Evolutionary conservation across 2,888 invertebrate species (phyloP).

Genomic region (Spodoptera exigua): DNA sequence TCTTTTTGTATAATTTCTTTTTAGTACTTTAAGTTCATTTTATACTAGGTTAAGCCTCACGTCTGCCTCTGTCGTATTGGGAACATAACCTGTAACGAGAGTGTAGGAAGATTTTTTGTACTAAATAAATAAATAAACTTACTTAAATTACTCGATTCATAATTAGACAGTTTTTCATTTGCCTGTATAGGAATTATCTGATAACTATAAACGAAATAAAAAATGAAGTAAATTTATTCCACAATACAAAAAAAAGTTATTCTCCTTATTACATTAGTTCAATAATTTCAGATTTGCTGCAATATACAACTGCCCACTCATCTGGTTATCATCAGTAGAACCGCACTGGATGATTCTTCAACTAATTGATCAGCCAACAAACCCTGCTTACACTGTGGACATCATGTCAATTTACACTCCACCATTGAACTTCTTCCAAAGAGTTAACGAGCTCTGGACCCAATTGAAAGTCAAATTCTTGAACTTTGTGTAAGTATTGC

Average conservation of each 20-base stretch:
- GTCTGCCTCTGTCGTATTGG: too few relatives aligned
- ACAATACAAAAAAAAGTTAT: neutral
- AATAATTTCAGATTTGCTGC: conserved; percentile 64
- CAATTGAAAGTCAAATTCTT: conserved; percentile 33
- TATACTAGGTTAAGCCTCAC: too few relatives aligned
- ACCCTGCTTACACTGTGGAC: conserved; percentile 70
- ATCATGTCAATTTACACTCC: conserved; percentile 51
- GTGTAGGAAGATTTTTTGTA: too few relatives aligned
- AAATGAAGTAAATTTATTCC: neutral
- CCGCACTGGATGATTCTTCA: conserved; percentile 67
- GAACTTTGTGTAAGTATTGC: conserved; percentile 52
- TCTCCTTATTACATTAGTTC: neutral
- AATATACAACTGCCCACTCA: conserved; percentile 67
- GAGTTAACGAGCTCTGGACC: conserved; percentile 63
- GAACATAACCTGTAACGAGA: too few relatives aligned
- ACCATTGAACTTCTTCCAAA: conserved; percentile 70
- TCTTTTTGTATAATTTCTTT: too few relatives aligned
- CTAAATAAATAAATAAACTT: too few relatives aligned
- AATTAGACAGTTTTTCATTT: too few relatives aligned
- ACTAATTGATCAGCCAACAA: conserved; percentile 68
- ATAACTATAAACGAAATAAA: too few relatives aligned
- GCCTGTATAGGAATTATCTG: too few relatives aligned
- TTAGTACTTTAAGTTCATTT: too few relatives aligned
- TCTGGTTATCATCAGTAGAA: conserved; percentile 70
- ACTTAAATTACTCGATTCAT: too few relatives aligned